These are phyloP conservation scores for Danionella cerebrum DNA, from an alignment of 2,113 vertebrate genomes.

Conservation along the genomic window DNA sequence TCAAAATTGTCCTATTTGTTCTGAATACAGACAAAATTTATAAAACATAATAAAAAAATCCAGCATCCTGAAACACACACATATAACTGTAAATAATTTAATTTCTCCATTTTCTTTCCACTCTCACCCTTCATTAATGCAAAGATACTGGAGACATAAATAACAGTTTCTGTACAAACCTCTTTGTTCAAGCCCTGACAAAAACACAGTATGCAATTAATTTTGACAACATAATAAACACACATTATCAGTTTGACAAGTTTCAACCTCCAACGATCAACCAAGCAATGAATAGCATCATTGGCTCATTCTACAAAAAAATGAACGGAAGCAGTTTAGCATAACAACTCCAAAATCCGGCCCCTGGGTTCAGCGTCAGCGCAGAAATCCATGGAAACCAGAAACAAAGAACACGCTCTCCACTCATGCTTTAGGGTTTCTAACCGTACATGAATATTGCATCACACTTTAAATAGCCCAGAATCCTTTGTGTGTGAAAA, in stretches of 20 bases:
- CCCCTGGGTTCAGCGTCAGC: slow-evolving; percentile 37
- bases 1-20: too few relatives aligned
- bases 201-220: slow-evolving; percentile 17
- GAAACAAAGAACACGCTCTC: slow-evolving; percentile 44
- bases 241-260: neutral
- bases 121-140: neutral
- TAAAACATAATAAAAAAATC: too few relatives aligned
- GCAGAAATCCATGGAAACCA: slow-evolving; percentile 43
- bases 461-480: neutral
- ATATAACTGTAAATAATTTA: neutral
- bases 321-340: neutral
- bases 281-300: neutral
- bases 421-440: neutral
- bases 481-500: neutral
- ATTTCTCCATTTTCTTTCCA: neutral
- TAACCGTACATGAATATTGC: neutral
- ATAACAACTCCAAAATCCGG: slow-evolving; percentile 30
- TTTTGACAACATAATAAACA: slow-evolving; percentile 3
- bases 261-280: neutral
- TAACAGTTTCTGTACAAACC: neutral
- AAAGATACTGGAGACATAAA: neutral
- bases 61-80: neutral
- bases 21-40: too few relatives aligned
- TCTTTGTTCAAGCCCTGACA: slow-evolving; percentile 24
- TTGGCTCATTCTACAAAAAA: neutral